Base-by-base conservation (phyloP, 2,797 vertebrate species). In the Atherinosoma microstoma region DNA sequence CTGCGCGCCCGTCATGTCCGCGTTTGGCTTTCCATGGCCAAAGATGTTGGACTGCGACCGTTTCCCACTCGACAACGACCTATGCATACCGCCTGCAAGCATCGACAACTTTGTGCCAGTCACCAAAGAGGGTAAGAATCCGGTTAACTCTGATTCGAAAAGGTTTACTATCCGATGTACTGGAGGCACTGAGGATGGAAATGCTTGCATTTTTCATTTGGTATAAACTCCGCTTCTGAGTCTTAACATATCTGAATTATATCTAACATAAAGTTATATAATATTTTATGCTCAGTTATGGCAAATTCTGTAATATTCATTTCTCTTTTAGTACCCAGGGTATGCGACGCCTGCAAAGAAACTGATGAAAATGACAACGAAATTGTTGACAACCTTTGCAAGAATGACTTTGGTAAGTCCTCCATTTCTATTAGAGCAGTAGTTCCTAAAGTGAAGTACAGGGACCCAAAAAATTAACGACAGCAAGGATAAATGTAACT, bases 1-100 rank as follows among this genome's bases (percentile, higher is more conserved):
- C 83, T 99, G 98, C 89, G 97, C 95, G 13, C 98, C 98, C 0
- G 97, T 99, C 35, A 99, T 99, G 98, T 96, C 96, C 49, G 97
- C 97, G 35, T 99, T 99, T 63, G 98, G 98, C 73, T 99, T 98
- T 78, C 98, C 97, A 2, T 99, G 98, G 98, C 98, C 98, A 0
- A 97, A 97, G 86, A 99, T 99, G 97, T 89, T 99, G 78, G 95
- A 98, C 83, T 99, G 98, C 83, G 93, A 91, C 62, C 97, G 96
- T 2, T 99, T 99, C 79, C 97, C 98, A 12, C 91, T 92, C 42
- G 97, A 99, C 91, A 98, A 99, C 67, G 98, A 99, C 86, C 93
- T 99, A 53, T 99, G 98, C 90, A 98, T 99, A 75, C 97, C 97
- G 0, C 96, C 97, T 20, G 97, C 95, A 13, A 93, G 91, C 85